Evolutionary conservation across 2,113 vertebrate species (phyloP), one percentile per base, ranked within the genome.

Genomic region (Cebus imitator): DNA sequence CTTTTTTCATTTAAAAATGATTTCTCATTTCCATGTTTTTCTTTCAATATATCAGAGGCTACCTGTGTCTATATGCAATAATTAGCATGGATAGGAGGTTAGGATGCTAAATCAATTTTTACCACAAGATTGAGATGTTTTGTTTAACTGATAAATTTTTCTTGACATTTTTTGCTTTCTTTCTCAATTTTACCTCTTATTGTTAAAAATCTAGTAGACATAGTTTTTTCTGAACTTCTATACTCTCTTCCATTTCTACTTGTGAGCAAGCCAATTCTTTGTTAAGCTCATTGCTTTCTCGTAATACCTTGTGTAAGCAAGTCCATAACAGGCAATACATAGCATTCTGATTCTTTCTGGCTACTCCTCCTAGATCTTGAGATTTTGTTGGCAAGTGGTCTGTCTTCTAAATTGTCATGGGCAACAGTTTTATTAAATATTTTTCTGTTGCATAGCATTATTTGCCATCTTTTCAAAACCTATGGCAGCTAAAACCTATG

Each of bases 61-160:
- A 14, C 23, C 40, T 55, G 30, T 94, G 50, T 27, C 40, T 45
- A 13, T n/a, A 48, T 61, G 66, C n/a, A 93, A 37, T n/a, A 70
- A 14, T 70, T 43, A 90, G 58, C 66, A 6, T 78, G 50, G 21
- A 6, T 18, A 80, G 40, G 23, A 85, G 21, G 6, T 87, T 76
- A 55, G 48, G 9, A 25, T 5, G 13, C 8, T 80, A 52, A 57
- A 45, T 78, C 37, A 52, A 3, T 76, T 52, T 94, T 87, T 73
- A 40, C 32, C 30, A 57, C 25, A 96, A 86, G 32, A 2, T 72
- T 76, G 79, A 92, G 30, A 72, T 87, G 70, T 78, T 79, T 79
- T 86, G 55, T 93, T 91, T 75, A 79, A 86, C 40, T 57, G 40
- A 88, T 61, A 87, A 91, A 43, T 64, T 76, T 95, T 76, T 89